Base-by-base conservation (phyloP, 2,888 invertebrate species). In the Diarsia rubi region DNA sequence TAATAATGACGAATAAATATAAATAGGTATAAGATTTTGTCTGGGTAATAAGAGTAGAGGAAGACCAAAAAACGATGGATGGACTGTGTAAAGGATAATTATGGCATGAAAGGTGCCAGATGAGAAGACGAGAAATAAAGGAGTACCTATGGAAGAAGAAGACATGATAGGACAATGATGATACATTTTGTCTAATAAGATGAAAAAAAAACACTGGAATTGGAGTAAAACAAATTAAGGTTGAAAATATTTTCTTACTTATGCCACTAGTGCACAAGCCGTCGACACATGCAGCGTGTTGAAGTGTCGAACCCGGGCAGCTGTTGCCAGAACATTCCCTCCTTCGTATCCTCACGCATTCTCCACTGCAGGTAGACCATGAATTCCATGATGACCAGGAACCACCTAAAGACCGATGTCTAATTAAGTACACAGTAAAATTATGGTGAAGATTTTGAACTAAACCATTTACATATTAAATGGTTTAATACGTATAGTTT, bases 271-370 rank as follows among this genome's bases (percentile, higher is more conserved):
- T 85, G 77, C 96, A 96, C 9, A 93, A 83, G 6, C 95, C 96
- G 44, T 96, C 96, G 0, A 94, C 93, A 78, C 96, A 96, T 8
- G 94, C 93, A 0, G 96, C 96, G 52, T 96, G 96, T 79, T 96
- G 95, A 57, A 94, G 62, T 0, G 93, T 92, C 0, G 96, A 92
- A 0, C 96, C 96, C 0, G 93, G 81, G 69, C 95, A 96, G 0
- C 91, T 82, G 12, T 85, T 83, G 3, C 95, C 95, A 0, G 91
- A 76, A 83, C 96, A 96, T 62, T 94, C 91, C 47, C 96, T 83
- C 9, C 93, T 86, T 1, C 95, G 88, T 2, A 94, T 92, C 65
- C 95, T 89, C 11, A 95, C 91, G 79, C 96, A 96, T 74, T 95
- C 95, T n/a, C 91, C 93, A 14, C 92, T 93, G 85, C 96, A 96